Evolutionary conservation across 2,888 invertebrate genomes (phyloP), one percentile per base, ranked within the genome.

Genomic region (Laspeyria flexula): DNA sequence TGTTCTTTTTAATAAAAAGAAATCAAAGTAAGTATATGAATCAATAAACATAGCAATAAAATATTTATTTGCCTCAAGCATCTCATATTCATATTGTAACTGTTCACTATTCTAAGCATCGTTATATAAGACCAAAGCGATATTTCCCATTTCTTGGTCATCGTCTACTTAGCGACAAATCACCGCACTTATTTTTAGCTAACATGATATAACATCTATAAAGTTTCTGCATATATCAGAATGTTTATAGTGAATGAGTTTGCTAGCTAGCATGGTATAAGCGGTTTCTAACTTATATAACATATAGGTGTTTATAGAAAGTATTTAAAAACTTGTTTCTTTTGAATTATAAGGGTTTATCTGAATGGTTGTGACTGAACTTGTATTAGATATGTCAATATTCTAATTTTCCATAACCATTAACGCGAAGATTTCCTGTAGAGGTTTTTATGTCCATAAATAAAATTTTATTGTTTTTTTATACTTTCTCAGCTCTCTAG

Each of bases 251-350:
- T 43, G 52, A 53, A 67, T 51, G 42, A 58, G 52, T 58, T 35
- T 27, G 31, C 65, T 61, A 51, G 48, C 48, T 50, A 30, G 43
- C 30, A 48, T 48, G 39, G 33, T 40, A 44, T 55, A 56, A 34
- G 39, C 9, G 43, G 53, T 75, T 75, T 75, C 75, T 72, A 69
- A 60, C 67, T 75, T 75, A 75, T 71, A 71, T 72, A 75, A 75
- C 69, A 37, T 40, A 55, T 53, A 48, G 54, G 45, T 65, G 60
- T 63, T 60, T 56, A 61, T 75, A 75, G 75, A 75, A 75, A 75
- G 75, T 71, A 60, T 67, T 59, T 60, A 60, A 60, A 57, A 65
- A 71, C 75, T 56, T 55, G 75, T 71, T 74, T 63, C 54, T 55
- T 62, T 60, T 50, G 37, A 31, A 44, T 44, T 51, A 61, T 60